Conservation (phyloP, 2,888 invertebrate genomes). For the Ecdyonurus torrentis region DNA sequence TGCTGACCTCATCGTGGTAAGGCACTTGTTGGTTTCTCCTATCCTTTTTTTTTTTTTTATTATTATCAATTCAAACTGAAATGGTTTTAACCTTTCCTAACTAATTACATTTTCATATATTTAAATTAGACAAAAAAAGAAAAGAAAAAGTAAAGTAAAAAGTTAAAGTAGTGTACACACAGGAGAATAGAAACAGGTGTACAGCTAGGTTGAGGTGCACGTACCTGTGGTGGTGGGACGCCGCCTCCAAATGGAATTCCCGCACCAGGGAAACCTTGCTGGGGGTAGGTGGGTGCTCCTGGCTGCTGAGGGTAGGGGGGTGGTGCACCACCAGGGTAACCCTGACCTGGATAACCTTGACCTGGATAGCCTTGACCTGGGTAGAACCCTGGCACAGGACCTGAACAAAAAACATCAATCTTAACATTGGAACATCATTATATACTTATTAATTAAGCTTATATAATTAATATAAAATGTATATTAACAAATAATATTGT, state of each 20-base stretch:
- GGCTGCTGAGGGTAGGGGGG: conserved; percentile 17
- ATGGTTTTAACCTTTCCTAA: no score
- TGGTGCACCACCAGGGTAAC: conserved; percentile 12
- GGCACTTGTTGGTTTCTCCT: no score
- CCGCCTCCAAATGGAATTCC: conserved; percentile 16
- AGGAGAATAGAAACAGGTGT: no score
- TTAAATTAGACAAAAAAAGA: no score
- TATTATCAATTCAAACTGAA: no score
- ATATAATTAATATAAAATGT: not conserved
- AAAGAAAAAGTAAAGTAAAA: no score
- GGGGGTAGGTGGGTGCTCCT: conserved; percentile 25
- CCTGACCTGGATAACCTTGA: conserved; percentile 8
- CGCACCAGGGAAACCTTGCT: conserved; percentile 16
- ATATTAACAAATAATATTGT: not conserved
- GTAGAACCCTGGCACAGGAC: not conserved
- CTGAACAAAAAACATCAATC: not conserved
- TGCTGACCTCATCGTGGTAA: no score
- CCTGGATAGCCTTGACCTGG: not conserved
- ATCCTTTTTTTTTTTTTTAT: no score
- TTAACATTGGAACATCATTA: not conserved
- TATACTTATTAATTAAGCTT: no score
- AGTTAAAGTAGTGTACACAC: no score
- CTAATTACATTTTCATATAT: no score
- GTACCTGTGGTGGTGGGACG: conserved; percentile 10
- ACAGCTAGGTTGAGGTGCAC: no score